Base-by-base conservation (phyloP, 2,888 invertebrate species). In the Xestia rhomboidea region DNA sequence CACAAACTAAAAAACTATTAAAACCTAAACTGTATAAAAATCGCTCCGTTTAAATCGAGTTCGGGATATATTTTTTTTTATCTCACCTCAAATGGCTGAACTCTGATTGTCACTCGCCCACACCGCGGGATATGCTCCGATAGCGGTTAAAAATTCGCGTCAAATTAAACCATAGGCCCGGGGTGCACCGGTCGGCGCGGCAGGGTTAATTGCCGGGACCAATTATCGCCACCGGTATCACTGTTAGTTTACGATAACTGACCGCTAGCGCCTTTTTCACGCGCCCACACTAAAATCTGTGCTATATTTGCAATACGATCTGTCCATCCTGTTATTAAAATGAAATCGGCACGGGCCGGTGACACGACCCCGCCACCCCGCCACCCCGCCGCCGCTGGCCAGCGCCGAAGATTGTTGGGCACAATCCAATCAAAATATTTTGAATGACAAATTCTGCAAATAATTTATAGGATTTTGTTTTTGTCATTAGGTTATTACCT, bases 181-280 rank as follows among this genome's bases (percentile, higher is more conserved):
- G 83, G 73, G 73, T 80, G 73, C 82, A 72, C 83, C 69, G 81
- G 60, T 71, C 83, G 71, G 74, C 76, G 82, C 75, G 81, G 79
- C 69, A 64, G 87, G 87, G 89, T 90, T 93, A 93, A 94, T 93
- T 91, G 93, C 89, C 90, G 86, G 83, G 85, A 88, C 90, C 94
- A 92, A 93, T 94, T 93, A 93, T 91, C 89, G 89, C 81, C 85
- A 84, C 86, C 86, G 85, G 89, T 91, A 91, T 92, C 93, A 92
- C 90, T 91, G 91, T 92, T 93, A 91, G 92, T 91, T 91, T 89
- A 92, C 90, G 87, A 90, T 92, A 90, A 87, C 79, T 78, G 81
- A 82, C 80, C 81, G 77, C 87, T 78, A 81, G 80, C 88, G 82
- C 85, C 77, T 89, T 90, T 90, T 91, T 89, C 88, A 87, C 86